These are phyloP conservation scores for Pangasius mekongensis DNA, from an alignment of 2,797 vertebrate species.

Conservation along the genomic window DNA sequence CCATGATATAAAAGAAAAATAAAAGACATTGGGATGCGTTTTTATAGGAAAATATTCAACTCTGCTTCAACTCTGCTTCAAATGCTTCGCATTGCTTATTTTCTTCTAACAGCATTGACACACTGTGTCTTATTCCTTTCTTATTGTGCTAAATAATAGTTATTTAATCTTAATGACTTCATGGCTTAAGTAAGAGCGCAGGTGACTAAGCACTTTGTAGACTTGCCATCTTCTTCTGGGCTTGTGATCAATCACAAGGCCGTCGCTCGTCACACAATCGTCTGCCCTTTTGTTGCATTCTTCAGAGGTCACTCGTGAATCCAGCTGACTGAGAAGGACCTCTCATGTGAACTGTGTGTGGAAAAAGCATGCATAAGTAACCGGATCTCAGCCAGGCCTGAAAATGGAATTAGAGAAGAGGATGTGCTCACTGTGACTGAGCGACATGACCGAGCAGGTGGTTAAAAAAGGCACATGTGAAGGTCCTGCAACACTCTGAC, in stretches of 20 bases:
- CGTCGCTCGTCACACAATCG: conserved; percentile 16
- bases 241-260: conserved; percentile 39
- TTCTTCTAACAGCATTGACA: not conserved
- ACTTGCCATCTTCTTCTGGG: not conserved
- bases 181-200: not conserved
- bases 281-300: not conserved
- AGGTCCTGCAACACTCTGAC: conserved; percentile 23
- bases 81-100: no score
- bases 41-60: not conserved
- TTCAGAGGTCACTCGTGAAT: conserved; percentile 16
- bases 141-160: not conserved
- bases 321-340: conserved; percentile 33
- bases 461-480: not conserved
- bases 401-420: conserved; percentile 48
- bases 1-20: not conserved
- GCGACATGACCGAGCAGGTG: conserved; percentile 45
- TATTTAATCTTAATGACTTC: not conserved
- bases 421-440: conserved; percentile 24
- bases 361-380: conserved; percentile 12
- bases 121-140: not conserved
- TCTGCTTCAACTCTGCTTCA: no score
- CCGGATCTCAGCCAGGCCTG: conserved; percentile 28
- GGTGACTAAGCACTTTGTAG: conserved; percentile 8
- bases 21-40: not conserved
- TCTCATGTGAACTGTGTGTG: conserved; percentile 30